Base-by-base conservation (phyloP, 1,140 invertebrate species). In the Drosophila kanapiae region DNA sequence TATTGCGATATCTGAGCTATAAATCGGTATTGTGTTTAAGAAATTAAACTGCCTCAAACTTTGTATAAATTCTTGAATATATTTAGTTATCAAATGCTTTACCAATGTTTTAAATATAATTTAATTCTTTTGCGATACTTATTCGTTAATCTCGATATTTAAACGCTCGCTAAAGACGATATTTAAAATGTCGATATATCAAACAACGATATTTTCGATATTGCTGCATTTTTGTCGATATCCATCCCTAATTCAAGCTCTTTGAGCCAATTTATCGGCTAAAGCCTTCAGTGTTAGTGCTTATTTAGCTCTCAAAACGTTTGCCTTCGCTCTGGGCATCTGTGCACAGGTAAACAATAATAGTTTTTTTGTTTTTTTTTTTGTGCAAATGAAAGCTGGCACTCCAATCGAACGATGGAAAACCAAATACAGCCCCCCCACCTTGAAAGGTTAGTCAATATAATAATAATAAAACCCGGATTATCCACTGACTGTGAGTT, bases 281-380 rank as follows among this genome's bases (percentile, higher is more conserved):
- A n/a, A 5, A 14, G 13, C 11, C 16, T 33, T 51, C 10, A 23
- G 18, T 23, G 37, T 38, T 6, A 35, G 53, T 56, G 35, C 35
- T 38, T 56, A 56, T 38, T 56, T 27, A 38, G 53, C 53, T 53
- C 51, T 53, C 18, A 8, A 11, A 53, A 18, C 16, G 48, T 37
- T 11, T 11, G 35, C 10, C 35, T 23, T 23, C 3, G 23, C 7
- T 11, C 16, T 45, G 3, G 8, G 42, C 42, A 16, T 45, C 10
- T 18, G 43, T 45, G 43, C n/a, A 4, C 5, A 35, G 8, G 49
- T 53, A 31, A 53, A 35, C 6, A 53, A 18, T 4, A 29, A 53
- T 51, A 37, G 14, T 18, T 10, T 7, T 53, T 13, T 10, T 8
- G 14, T 18, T 10, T 7, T 53, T 13, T 10, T 8, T 10, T 13